phyloP scores from a whole-genome alignment of 1,140 invertebrate species.

The Tenebrio molitor region DNA sequence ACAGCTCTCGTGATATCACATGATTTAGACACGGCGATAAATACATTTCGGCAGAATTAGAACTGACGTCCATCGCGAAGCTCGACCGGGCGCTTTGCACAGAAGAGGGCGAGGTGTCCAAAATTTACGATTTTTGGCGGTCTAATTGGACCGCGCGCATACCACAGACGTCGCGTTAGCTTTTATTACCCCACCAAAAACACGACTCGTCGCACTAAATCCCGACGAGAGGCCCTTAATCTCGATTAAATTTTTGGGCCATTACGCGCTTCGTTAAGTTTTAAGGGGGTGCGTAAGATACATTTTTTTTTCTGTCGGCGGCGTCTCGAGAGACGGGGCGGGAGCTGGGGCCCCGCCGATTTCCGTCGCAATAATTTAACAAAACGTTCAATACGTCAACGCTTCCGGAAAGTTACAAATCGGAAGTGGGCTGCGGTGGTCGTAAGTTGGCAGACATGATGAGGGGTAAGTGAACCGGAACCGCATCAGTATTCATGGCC shows the following conservation, averaged over 20 bases:
- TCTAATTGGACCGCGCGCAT: too few relatives aligned
- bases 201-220: not conserved
- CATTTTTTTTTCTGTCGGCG: not conserved
- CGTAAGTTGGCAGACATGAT: slow-evolving; percentile 51
- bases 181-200: not conserved
- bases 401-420: slow-evolving; percentile 51
- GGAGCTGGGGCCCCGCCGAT: not conserved
- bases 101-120: too few relatives aligned
- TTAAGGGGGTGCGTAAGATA: not conserved
- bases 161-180: not conserved
- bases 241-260: not conserved
- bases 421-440: slow-evolving; percentile 49
- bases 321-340: not conserved
- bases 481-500: slow-evolving; percentile 58
- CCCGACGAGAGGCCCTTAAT: not conserved
- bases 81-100: too few relatives aligned
- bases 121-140: too few relatives aligned
- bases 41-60: too few relatives aligned
- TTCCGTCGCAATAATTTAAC: slow-evolving; percentile 41
- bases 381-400: slow-evolving; percentile 47
- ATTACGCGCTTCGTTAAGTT: not conserved
- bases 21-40: slow-evolving; percentile 43
- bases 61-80: too few relatives aligned
- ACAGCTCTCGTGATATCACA: slow-evolving; percentile 34
- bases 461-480: slow-evolving; percentile 50